Evolutionary conservation across 2,797 vertebrate genomes (phyloP).

Genomic region (Schizopygopsis malacanthus): DNA sequence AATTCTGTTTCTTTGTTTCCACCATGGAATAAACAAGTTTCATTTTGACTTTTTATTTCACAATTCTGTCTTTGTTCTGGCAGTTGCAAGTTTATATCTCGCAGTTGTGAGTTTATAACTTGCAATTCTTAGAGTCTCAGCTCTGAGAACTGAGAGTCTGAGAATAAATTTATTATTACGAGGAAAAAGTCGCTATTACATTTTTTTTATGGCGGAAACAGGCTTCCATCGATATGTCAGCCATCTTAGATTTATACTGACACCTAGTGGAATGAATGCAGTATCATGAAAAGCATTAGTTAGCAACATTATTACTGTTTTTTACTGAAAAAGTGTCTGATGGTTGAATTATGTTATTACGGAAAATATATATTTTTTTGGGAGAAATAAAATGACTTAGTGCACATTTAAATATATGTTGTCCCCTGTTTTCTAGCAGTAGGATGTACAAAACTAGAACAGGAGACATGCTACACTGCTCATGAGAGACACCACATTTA

Average conservation of each 20-base stretch:
- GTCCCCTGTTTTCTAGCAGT: slow-evolving; percentile 8
- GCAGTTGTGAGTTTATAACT: background rate
- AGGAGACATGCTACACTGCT: slow-evolving; percentile 75
- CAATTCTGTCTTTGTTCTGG: background rate
- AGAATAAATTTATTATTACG: background rate
- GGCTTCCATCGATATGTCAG: background rate
- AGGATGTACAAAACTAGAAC: slow-evolving; percentile 60
- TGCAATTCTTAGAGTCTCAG: background rate
- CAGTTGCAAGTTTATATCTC: background rate
- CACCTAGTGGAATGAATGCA: slow-evolving; percentile 15
- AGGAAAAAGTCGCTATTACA: background rate
- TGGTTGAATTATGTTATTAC: background rate
- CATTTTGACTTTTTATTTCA: background rate
- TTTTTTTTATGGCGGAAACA: background rate
- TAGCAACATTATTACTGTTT: background rate
- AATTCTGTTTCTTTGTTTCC: background rate
- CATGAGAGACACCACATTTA: slow-evolving; percentile 65
- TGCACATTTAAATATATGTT: background rate
- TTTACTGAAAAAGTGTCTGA: background rate
- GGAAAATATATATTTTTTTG: background rate
- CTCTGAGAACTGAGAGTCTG: background rate
- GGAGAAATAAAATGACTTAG: background rate
- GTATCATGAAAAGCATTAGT: background rate
- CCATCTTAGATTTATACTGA: slow-evolving; percentile 15
- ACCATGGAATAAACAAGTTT: background rate